Evolutionary conservation across 2,113 vertebrate species (phyloP).

Genomic region (Rhombomys opimus): DNA sequence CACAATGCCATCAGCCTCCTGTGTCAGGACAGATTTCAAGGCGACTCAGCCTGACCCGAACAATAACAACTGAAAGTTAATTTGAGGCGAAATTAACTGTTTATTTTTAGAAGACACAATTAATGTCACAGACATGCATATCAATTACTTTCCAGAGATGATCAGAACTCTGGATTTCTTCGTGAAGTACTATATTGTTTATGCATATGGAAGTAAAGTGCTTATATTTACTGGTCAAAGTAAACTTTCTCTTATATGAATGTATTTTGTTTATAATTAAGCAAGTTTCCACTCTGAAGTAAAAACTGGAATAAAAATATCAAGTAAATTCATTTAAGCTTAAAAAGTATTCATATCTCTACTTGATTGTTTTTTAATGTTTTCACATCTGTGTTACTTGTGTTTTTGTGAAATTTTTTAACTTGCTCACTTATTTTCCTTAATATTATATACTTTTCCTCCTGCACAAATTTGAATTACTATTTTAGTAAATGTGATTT

Average conservation of each 20-base stretch:
- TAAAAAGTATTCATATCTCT: background rate
- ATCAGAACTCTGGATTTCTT: background rate
- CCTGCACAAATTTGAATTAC: background rate
- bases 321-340: background rate
- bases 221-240: background rate
- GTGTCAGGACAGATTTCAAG: slow-evolving; percentile 88
- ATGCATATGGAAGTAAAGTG: background rate
- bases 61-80: background rate
- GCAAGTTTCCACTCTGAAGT: background rate
- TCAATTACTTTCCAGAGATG: background rate
- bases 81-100: background rate
- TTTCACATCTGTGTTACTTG: background rate
- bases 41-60: slow-evolving; percentile 73
- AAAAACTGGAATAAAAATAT: background rate
- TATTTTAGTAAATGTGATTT: background rate
- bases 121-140: background rate
- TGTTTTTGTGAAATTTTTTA: background rate
- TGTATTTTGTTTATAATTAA: background rate
- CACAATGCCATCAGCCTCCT: slow-evolving; percentile 86
- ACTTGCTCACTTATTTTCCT: background rate
- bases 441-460: background rate
- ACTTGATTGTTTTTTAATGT: background rate
- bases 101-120: slow-evolving; percentile 26
- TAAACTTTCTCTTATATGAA: background rate
- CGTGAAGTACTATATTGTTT: background rate